Evolutionary conservation across 2,797 vertebrate genomes (phyloP).

Genomic region (Cyprinella venusta): DNA sequence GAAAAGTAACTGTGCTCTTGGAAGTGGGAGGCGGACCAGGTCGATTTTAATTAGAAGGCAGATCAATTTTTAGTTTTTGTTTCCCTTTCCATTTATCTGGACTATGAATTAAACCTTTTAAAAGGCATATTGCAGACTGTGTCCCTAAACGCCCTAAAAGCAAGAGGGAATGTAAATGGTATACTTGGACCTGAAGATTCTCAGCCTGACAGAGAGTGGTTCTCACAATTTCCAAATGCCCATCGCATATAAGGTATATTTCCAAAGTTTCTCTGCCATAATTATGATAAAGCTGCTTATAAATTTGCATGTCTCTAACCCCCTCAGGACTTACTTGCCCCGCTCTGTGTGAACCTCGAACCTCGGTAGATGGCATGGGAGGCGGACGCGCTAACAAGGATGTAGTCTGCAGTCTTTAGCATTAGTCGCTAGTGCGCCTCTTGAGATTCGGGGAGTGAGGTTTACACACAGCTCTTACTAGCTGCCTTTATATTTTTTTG

Average conservation of each 20-base stretch:
- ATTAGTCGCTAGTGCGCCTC: no score
- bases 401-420: no score
- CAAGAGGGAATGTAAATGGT: slow-evolving; percentile 57
- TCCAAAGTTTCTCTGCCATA: neutral
- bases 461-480: no score
- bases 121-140: slow-evolving; percentile 52
- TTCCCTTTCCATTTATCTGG: slow-evolving; percentile 59
- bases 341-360: no score
- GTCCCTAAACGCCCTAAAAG: slow-evolving; percentile 50
- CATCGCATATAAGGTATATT: neutral
- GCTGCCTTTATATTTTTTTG: neutral
- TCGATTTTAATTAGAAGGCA: slow-evolving; percentile 66
- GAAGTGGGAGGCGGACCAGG: slow-evolving; percentile 25
- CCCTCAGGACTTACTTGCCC: no score
- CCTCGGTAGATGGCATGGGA: no score
- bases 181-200: slow-evolving; percentile 17
- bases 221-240: neutral
- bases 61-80: slow-evolving; percentile 60
- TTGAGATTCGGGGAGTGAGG: no score
- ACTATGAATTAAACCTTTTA: slow-evolving; percentile 64
- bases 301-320: neutral
- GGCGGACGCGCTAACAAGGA: no score
- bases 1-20: slow-evolving; percentile 9
- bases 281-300: neutral
- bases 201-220: slow-evolving; percentile 24